Evolutionary conservation across 2,888 invertebrate genomes (phyloP), one percentile per base, ranked within the genome.

Genomic region (Malthinus seriepunctatus): DNA sequence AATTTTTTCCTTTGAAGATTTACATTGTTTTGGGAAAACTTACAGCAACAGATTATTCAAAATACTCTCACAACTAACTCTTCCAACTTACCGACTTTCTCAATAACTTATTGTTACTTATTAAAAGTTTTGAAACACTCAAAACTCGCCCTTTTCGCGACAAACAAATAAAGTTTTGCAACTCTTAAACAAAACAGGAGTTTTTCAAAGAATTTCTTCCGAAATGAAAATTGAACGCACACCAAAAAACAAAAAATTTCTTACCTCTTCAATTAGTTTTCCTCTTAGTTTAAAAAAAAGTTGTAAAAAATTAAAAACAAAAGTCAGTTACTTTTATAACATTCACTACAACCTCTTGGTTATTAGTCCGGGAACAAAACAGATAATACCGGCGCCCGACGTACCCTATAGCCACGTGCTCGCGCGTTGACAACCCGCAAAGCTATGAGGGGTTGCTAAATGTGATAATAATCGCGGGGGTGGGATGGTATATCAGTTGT

Each of bases 401-500:
- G 52, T 58, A 51, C 54, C 48, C 45, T n/a, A 23, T 23, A 66
- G 64, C 75, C 76, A 76, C 75, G 75, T 76, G 76, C 69, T 74
- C 63, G 65, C 72, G 69, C 73, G 69, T 63, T 74, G 75, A 73
- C 75, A 73, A 71, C 68, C 68, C 66, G 70, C 64, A 67, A 70
- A 71, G 69, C 69, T 75, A 74, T 76, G 74, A 67, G 73, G 74
- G 73, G 74, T 68, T 70, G 73, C 71, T 72, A 75, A 76, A 76
- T 76, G 75, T 69, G 76, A 76, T 75, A 75, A 76, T 76, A 76
- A 78, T 76, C 75, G 69, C 63, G 52, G 57, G 44, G 59, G 53
- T 55, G 62, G 56, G 62, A 56, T 66, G 66, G 56, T 65, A 42
- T 42, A 65, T 67, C 67, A 65, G 63, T 62, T 49, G 66, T 63